Conservation (phyloP, 2,888 invertebrate genomes). For the Orthosia gracilis region DNA sequence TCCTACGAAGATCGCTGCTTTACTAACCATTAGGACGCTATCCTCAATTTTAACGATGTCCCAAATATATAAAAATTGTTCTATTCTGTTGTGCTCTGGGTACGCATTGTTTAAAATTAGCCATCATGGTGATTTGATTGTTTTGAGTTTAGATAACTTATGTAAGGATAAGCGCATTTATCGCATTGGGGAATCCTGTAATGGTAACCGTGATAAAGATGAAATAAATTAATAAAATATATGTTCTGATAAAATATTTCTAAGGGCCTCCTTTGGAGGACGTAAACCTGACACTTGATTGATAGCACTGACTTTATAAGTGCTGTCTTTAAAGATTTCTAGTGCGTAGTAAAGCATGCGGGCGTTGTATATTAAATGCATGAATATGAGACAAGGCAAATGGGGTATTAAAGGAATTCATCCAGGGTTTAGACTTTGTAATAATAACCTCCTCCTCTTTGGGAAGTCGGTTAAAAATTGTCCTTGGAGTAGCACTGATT, state of each 20-base stretch:
- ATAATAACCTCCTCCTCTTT: too few relatives aligned
- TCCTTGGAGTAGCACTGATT: too few relatives aligned
- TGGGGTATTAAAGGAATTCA: background rate
- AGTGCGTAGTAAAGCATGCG: constrained; percentile 9
- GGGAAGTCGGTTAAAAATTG: too few relatives aligned
- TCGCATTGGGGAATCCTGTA: too few relatives aligned
- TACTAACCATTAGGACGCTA: background rate
- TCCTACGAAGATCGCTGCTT: background rate
- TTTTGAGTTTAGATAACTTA: too few relatives aligned
- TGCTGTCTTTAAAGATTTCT: background rate
- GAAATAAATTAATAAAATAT: background rate
- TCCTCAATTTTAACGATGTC: background rate
- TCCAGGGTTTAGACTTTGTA: too few relatives aligned
- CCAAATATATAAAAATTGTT: background rate
- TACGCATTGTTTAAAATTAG: too few relatives aligned
- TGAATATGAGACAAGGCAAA: background rate
- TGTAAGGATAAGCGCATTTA: too few relatives aligned
- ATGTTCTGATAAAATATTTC: constrained; percentile 6
- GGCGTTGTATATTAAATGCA: background rate
- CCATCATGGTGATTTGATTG: too few relatives aligned
- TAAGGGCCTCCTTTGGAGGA: background rate
- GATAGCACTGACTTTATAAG: constrained; percentile 1
- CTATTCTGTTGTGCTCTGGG: too few relatives aligned
- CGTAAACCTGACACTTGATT: constrained; percentile 15
- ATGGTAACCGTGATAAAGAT: too few relatives aligned